phyloP scores from a whole-genome alignment of 1,140 invertebrate species.

The Oreohelix idahoensis region DNA sequence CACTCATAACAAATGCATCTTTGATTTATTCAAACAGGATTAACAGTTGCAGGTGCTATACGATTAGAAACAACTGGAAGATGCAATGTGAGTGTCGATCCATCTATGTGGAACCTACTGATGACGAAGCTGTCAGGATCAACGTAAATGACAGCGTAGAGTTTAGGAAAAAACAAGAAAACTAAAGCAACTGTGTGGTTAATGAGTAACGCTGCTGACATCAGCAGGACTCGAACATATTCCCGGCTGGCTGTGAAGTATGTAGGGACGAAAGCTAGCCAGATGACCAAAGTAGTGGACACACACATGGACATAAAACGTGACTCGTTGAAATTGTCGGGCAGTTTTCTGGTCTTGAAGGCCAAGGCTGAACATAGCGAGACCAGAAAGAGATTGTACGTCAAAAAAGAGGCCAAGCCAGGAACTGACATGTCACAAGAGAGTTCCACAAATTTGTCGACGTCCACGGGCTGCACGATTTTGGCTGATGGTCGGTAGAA shows the following conservation, averaged over 20 bases:
- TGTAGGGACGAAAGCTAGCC: too few relatives aligned
- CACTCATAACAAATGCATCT: too few relatives aligned
- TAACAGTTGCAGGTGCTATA: too few relatives aligned
- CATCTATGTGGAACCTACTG: neutral
- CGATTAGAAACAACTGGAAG: too few relatives aligned
- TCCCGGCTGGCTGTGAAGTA: too few relatives aligned
- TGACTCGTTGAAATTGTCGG: too few relatives aligned
- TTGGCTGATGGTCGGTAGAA: constrained; percentile 3
- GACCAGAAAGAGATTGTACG: constrained; percentile 89
- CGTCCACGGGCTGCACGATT: constrained; percentile 20
- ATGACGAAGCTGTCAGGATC: neutral
- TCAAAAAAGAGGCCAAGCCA: constrained; percentile 72
- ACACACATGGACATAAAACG: constrained; percentile 15
- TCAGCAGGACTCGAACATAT: constrained; percentile 47
- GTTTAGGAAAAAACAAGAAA: constrained; percentile 60
- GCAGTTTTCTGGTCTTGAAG: constrained; percentile 77
- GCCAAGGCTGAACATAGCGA: constrained; percentile 90
- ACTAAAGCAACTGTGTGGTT: constrained; percentile 56
- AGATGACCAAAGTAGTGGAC: too few relatives aligned
- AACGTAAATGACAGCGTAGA: constrained; percentile 76
- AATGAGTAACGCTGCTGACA: constrained; percentile 53
- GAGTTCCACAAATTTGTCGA: constrained; percentile 47
- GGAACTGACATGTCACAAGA: constrained; percentile 28
- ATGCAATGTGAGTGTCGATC: too few relatives aligned
- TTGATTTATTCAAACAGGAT: too few relatives aligned